Evolutionary conservation across 2,797 vertebrate genomes (phyloP).

Genomic region (Manis crassicaudata): DNA sequence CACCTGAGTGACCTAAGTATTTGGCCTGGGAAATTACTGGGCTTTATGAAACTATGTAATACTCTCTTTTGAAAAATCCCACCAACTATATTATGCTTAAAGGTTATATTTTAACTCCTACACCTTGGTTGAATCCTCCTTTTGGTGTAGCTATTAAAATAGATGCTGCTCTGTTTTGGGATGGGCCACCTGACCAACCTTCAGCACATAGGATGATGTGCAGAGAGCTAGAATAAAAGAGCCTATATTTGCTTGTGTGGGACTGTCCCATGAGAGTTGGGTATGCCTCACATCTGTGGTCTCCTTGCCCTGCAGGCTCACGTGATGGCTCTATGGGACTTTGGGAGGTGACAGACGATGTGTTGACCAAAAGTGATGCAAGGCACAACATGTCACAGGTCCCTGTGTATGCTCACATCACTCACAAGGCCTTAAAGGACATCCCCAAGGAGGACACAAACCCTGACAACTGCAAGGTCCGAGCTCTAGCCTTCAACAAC

Average conservation of each 20-base stretch:
- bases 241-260: neutral
- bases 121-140: neutral
- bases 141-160: constrained; percentile 3
- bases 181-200: neutral
- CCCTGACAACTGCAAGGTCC: constrained; percentile 98
- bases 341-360: constrained; percentile 97
- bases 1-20: neutral
- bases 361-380: constrained; percentile 90
- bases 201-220: neutral
- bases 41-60: constrained; percentile 7
- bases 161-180: neutral
- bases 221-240: neutral
- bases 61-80: neutral
- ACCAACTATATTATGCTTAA: neutral
- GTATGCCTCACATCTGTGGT: constrained; percentile 40
- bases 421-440: constrained; percentile 96
- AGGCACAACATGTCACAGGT: constrained; percentile 90
- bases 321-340: constrained; percentile 99
- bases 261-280: neutral
- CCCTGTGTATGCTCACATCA: constrained; percentile 96
- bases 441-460: constrained; percentile 98
- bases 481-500: constrained; percentile 97
- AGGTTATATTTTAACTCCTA: constrained; percentile 2
- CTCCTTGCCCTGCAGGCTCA: constrained; percentile 88
- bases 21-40: constrained; percentile 31